A percentile compares a stretch with the other conserved stretches of the same genome.
Evolutionary conservation across 2,797 vertebrate genomes (phyloP).

Genomic region (Xenopus petersii): DNA sequence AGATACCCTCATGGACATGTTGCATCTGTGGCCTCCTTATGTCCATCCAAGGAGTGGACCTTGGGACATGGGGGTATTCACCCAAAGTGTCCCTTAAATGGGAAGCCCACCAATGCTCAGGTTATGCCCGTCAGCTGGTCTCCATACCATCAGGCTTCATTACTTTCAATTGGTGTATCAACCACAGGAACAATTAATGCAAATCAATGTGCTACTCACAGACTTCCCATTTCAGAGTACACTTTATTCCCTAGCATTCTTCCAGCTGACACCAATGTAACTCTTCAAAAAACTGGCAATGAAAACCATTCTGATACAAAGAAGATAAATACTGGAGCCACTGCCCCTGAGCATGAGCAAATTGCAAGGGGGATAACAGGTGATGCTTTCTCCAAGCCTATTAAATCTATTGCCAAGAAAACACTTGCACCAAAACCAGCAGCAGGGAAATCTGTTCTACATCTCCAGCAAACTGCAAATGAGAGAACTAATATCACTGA

Average conservation of each 20-base stretch:
- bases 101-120: slow-evolving; percentile 75
- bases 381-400: slow-evolving; percentile 69
- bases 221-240: slow-evolving; percentile 66
- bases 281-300: slow-evolving; percentile 40
- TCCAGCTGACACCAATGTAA: slow-evolving; percentile 56
- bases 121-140: slow-evolving; percentile 76
- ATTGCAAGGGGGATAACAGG: slow-evolving; percentile 80
- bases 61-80: slow-evolving; percentile 73
- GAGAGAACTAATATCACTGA: slow-evolving; percentile 49
- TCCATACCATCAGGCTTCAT: slow-evolving; percentile 76
- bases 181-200: slow-evolving; percentile 69
- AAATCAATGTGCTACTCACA: slow-evolving; percentile 72
- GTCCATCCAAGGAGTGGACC: slow-evolving; percentile 78
- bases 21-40: slow-evolving; percentile 69
- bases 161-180: slow-evolving; percentile 78
- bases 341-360: slow-evolving; percentile 78
- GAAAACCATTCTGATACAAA: slow-evolving; percentile 67
- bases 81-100: slow-evolving; percentile 74
- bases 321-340: slow-evolving; percentile 73
- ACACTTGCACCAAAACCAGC: slow-evolving; percentile 62
- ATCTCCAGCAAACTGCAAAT: slow-evolving; percentile 54
- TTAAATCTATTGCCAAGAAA: slow-evolving; percentile 65
- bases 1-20: slow-evolving; percentile 76
- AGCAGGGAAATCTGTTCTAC: slow-evolving; percentile 57
- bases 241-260: slow-evolving; percentile 66